Percentiles rank a stretch among this genome's conserved stretches.
Conservation (phyloP, 2,888 invertebrate genomes). For the Aphodius sticticus region DNA sequence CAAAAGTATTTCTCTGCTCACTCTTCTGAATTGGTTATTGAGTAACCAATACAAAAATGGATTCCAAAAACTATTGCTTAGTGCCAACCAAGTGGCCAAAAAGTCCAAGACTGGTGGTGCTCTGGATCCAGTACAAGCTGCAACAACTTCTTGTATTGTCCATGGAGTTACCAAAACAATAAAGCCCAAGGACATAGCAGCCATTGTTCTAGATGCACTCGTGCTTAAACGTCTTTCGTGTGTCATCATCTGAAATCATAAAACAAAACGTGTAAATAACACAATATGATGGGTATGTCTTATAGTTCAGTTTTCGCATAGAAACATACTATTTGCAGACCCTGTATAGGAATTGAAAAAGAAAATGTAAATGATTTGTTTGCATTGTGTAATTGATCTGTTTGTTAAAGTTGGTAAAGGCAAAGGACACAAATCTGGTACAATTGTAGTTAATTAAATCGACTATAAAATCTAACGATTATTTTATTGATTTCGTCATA, state of each 20-base stretch:
- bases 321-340: too few relatives aligned
- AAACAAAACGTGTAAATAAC: too few relatives aligned
- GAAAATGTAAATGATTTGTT: too few relatives aligned
- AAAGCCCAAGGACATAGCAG: slow-evolving; percentile 90
- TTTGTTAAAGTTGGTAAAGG: too few relatives aligned
- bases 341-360: too few relatives aligned
- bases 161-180: slow-evolving; percentile 92
- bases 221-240: slow-evolving; percentile 79
- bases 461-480: too few relatives aligned
- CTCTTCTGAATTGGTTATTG: slow-evolving; percentile 84
- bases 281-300: too few relatives aligned
- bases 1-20: slow-evolving; percentile 78
- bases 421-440: too few relatives aligned
- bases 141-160: slow-evolving; percentile 90
- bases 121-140: slow-evolving; percentile 86
- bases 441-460: too few relatives aligned
- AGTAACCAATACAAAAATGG: slow-evolving; percentile 89
- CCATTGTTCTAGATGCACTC: slow-evolving; percentile 87
- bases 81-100: slow-evolving; percentile 84
- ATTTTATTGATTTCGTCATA: too few relatives aligned
- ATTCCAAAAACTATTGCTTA: slow-evolving; percentile 91
- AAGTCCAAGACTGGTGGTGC: slow-evolving; percentile 85
- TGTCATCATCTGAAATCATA: slow-evolving; percentile 62
- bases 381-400: too few relatives aligned
- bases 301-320: too few relatives aligned